Base-by-base conservation (phyloP, 2,113 vertebrate species). In the Eleginops maclovinus region DNA sequence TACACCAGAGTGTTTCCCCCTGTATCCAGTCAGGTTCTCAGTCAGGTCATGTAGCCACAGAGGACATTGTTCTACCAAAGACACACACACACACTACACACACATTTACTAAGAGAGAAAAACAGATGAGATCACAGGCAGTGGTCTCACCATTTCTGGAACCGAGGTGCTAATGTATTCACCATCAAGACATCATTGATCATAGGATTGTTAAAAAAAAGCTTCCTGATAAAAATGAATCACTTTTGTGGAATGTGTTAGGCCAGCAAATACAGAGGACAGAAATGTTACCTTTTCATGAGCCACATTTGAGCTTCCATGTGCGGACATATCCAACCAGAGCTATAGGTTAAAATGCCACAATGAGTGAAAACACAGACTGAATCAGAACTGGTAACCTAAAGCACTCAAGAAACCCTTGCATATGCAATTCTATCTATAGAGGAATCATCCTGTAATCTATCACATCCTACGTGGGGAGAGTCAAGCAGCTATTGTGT, bases 11-110 rank as follows among this genome's bases (percentile, higher is more conserved):
- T 56, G 56, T 43, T 0, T 4, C 22, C 24, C 19, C 26, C 41
- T 10, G 67, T 49, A 19, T 53, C 51, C 66, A 44, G 17, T 78
- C 60, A 56, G 62, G 77, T 69, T 69, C 69, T 60, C 21, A 66
- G 73, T 77, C 65, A 49, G 21, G 63, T 74, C 63, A 40, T 64
- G 74, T 22, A 72, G 75, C 73, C 61, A 79, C 82, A 70, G 74
- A 71, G 51, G 66, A 78, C 50, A 40, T 75, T 72, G 69, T 82
- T 63, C 81, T 55, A 58, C 66, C 79, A 58, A 73, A 89, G 86
- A 85, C 75, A 88, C 85, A 86, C 78, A 61, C 66, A 68, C 78
- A 61, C 31, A 31, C 31, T 6, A 5, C 7, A 36, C 31, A 31
- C 66, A 72, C 41, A 46, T 19, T 65, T 44, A 76, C 43, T 43